Percentiles rank a stretch among this genome's conserved stretches.
These are phyloP conservation scores for Rallus crepitans DNA, from an alignment of 2,797 vertebrate genomes.

Conservation along the genomic window DNA sequence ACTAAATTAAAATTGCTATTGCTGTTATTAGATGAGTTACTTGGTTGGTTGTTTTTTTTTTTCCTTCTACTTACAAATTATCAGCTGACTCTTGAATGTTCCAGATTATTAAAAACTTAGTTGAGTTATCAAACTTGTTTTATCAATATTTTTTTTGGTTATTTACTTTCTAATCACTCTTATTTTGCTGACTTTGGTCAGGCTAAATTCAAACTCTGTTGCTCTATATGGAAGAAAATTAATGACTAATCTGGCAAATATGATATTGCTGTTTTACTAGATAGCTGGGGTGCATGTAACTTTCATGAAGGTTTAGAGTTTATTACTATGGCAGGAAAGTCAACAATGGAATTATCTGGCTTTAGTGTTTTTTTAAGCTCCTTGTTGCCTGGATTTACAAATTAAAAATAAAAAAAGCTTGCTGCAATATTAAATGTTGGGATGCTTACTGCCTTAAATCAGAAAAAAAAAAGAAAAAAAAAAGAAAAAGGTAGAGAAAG, in stretches of 20 bases:
- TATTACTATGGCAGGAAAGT: neutral
- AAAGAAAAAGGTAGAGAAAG: neutral
- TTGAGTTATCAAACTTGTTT: conserved; percentile 18
- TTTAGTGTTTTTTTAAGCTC: neutral
- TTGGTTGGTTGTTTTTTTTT: neutral
- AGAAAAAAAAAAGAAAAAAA: neutral
- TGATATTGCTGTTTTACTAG: neutral
- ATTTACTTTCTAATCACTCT: neutral
- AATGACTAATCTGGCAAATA: neutral
- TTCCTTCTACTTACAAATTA: neutral
- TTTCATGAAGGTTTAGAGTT: neutral
- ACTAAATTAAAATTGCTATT: neutral
- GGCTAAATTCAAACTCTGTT: conserved; percentile 8
- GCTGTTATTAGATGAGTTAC: too few species aligned
- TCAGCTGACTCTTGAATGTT: neutral
- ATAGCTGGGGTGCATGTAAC: neutral
- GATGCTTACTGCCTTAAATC: neutral
- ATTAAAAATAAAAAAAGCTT: neutral
- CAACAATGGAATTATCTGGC: neutral
- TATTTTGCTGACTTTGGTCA: conserved; percentile 35
- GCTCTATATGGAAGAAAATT: neutral
- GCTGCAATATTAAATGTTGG: neutral
- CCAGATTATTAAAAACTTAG: conserved; percentile 10
- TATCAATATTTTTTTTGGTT: conserved; percentile 30
- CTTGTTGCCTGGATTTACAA: neutral